phyloP scores from a whole-genome alignment of 2,113 vertebrate genomes.

The Rhodinocichla rosea region DNA sequence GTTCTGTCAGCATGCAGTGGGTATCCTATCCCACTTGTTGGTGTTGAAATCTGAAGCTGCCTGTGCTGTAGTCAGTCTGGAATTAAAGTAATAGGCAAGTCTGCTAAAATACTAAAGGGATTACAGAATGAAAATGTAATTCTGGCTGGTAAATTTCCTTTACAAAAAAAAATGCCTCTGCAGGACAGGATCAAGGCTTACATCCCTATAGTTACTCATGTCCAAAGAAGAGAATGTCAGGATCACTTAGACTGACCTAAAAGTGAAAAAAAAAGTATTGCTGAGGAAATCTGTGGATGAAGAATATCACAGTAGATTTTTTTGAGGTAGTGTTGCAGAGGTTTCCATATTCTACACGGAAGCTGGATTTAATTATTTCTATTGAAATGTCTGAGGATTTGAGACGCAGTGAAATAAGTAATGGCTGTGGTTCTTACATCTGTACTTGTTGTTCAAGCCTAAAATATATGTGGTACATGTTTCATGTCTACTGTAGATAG shows the following conservation, averaged over 20 bases:
- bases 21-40: not conserved
- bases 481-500: not conserved
- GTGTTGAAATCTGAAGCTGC: slow-evolving; percentile 1
- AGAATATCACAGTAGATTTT: not conserved
- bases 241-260: not conserved
- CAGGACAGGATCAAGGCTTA: not conserved
- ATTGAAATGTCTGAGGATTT: not conserved
- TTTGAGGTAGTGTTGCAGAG: not conserved
- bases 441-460: not conserved
- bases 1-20: not conserved
- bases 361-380: not conserved
- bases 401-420: not conserved
- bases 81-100: not conserved
- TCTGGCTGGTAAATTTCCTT: not conserved
- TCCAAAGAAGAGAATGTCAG: not conserved
- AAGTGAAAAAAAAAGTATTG: not conserved
- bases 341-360: not conserved
- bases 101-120: not conserved
- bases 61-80: not conserved
- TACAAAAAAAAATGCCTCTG: not conserved
- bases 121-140: not conserved
- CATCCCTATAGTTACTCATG: not conserved
- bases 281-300: not conserved
- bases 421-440: not conserved
- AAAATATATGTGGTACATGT: not conserved